These are phyloP conservation scores for Drymodes brunneopygia DNA, from an alignment of 2,113 vertebrate genomes.

Conservation along the genomic window DNA sequence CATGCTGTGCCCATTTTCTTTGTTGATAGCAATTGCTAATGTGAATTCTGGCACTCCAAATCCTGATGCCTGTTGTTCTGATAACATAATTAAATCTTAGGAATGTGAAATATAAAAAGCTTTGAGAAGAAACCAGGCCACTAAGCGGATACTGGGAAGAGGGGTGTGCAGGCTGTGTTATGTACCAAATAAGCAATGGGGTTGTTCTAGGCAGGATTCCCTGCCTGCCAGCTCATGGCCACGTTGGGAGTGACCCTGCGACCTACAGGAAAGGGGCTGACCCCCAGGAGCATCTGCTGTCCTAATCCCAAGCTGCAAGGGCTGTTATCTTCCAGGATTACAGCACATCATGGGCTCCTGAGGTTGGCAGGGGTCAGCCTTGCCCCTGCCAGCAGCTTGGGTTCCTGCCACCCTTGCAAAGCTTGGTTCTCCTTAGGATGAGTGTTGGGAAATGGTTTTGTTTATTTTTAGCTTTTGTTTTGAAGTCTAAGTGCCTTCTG, in stretches of 20 bases:
- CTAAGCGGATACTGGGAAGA: background rate
- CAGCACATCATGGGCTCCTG: accelerated
- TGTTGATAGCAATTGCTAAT: slow-evolving; percentile 63
- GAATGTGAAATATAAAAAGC: slow-evolving; percentile 60
- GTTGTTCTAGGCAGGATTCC: background rate
- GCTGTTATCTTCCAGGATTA: background rate
- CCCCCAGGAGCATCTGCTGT: background rate
- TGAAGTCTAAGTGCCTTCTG: background rate
- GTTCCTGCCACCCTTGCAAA: background rate
- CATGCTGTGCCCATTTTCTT: slow-evolving; percentile 63
- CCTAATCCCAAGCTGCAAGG: background rate
- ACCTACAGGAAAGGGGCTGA: background rate
- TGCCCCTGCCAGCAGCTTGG: background rate
- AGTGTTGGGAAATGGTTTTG: background rate
- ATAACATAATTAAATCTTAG: slow-evolving; percentile 63
- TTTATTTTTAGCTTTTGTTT: slow-evolving; percentile 9
- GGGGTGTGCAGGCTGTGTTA: background rate
- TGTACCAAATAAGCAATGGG: background rate
- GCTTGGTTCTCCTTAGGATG: background rate
- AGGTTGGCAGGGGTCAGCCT: background rate
- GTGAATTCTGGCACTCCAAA: slow-evolving; percentile 61
- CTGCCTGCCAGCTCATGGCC: background rate
- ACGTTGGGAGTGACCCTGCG: accelerated
- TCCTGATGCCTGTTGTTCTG: slow-evolving; percentile 59
- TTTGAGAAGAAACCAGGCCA: slow-evolving; percentile 31